Evolutionary conservation across 92 coral and sea anemone species (phyloP).

Genomic region (Porites rus): DNA sequence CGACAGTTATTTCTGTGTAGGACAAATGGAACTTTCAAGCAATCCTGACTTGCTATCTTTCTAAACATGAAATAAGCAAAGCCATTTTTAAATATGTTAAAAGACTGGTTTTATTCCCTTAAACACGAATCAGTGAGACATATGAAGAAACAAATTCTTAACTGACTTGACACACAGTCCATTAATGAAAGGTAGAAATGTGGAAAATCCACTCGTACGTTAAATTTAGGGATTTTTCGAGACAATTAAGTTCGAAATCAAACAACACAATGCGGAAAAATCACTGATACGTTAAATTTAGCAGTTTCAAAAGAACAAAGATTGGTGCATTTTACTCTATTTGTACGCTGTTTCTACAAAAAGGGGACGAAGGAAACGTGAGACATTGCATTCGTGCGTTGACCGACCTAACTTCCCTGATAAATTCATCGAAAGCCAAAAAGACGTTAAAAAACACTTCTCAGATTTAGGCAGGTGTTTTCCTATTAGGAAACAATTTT

Average conservation of each 20-base stretch:
- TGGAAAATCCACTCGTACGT: slow-evolving; percentile 19
- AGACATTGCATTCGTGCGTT: background rate
- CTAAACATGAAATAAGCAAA: too few species aligned
- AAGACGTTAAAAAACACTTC: slow-evolving; percentile 38
- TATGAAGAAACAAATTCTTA: background rate
- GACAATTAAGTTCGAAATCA: slow-evolving; percentile 1
- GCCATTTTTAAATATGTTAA: background rate
- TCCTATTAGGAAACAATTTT: slow-evolving; percentile 16
- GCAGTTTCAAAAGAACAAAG: background rate
- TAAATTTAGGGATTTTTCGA: slow-evolving; percentile 11
- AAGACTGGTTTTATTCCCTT: background rate
- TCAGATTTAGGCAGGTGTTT: slow-evolving; percentile 36
- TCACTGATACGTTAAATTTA: background rate
- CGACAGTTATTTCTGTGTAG: background rate
- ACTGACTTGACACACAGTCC: background rate
- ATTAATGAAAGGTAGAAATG: background rate
- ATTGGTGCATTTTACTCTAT: too few species aligned
- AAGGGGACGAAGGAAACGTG: too few species aligned
- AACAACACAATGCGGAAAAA: slow-evolving; percentile 5
- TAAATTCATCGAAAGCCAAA: slow-evolving; percentile 15
- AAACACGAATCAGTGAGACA: background rate
- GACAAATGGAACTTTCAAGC: background rate
- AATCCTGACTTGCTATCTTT: too few species aligned
- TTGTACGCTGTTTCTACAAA: background rate
- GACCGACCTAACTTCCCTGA: background rate